Evolutionary conservation across 2,113 vertebrate genomes (phyloP), one percentile per base, ranked within the genome.

Genomic region (Zingel zingel): DNA sequence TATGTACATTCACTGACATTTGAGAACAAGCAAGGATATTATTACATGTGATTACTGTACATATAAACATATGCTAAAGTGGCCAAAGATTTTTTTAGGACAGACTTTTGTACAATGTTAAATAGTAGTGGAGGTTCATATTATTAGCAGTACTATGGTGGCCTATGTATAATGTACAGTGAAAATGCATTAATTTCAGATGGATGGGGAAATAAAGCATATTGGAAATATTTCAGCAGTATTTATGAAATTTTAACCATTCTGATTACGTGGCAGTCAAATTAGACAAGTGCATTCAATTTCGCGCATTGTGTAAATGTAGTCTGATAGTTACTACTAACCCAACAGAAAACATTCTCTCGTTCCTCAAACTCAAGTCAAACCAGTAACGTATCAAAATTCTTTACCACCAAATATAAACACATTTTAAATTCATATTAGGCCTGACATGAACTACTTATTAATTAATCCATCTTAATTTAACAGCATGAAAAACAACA

Each of bases 21-120:
- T 75, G 64, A 89, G 64, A 85, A 91, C 66, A 90, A 87, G 83
- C 85, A 90, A 87, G 88, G 72, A 77, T 87, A 88, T 90, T 54
- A 78, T 74, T 88, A 90, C 87, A 93, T 86, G 83, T 79, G 75
- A 91, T 80, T 74, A 77, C 88, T 93, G 81, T 94, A 94, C 90
- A 94, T 94, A 92, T 93, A 86, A 86, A 91, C 87, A 94, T 89
- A 93, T 84, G 69, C 75, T 91, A 90, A 91, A 94, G 82, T 77
- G 81, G 73, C 77, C 81, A 91, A 30, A 81, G 79, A 75, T 57
- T 57, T 70, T 70, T 59, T n/a, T 66, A 61, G 51, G 16, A 43
- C 67, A 76, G 51, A 88, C 56, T 18, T 88, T 96, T 94, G 23
- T 95, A 95, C 93, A 93, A 94, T 93, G 95, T 95, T 95, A 95